Evolutionary conservation across 2,888 invertebrate species (phyloP).

Genomic region (Polymixis flavicincta): DNA sequence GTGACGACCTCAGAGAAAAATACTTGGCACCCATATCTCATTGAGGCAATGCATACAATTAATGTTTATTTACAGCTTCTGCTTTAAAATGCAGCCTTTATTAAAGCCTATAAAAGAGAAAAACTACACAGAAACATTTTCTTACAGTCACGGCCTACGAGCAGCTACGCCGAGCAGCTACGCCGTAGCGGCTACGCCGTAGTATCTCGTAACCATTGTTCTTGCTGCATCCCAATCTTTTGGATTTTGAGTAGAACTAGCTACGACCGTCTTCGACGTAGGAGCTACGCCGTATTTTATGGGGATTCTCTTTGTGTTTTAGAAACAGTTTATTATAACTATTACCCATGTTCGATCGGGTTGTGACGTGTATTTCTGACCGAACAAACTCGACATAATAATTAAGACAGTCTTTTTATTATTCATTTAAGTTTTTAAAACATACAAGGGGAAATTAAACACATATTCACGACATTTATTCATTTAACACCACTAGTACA

Average conservation of each 20-base stretch:
- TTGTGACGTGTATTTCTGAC: neutral
- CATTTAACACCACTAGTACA: neutral
- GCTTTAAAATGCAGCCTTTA: neutral
- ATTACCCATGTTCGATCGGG: neutral
- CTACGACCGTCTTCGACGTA: neutral
- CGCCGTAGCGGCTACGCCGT: neutral
- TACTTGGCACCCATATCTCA: neutral
- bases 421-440: neutral
- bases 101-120: too few relatives aligned
- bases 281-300: neutral
- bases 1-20: neutral
- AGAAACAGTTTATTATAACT: neutral
- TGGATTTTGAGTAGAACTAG: neutral
- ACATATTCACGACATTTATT: neutral
- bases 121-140: neutral
- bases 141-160: neutral
- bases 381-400: neutral
- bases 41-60: neutral
- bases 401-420: neutral
- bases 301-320: neutral
- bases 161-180: constrained; percentile 3
- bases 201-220: neutral
- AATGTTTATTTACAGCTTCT: neutral
- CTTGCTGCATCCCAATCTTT: neutral
- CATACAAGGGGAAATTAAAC: neutral